Conservation (phyloP, 2,113 vertebrate genomes). For the Mixornis gularis region DNA sequence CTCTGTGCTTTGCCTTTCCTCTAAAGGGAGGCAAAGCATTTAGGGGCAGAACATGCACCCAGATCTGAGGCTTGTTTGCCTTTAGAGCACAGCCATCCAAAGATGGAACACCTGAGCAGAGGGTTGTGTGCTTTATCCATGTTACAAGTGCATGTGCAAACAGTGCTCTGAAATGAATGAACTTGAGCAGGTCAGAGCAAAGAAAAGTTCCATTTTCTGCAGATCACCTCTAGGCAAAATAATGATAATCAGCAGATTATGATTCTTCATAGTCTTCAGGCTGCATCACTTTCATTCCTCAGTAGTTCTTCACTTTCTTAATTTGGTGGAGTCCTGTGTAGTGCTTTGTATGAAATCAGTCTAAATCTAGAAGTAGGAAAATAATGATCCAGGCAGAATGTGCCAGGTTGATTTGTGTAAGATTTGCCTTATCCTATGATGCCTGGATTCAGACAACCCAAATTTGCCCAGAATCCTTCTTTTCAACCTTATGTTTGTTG, state of each 20-base stretch:
- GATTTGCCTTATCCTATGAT: not conserved
- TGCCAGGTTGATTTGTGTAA: not conserved
- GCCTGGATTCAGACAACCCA: not conserved
- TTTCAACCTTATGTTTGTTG: not conserved
- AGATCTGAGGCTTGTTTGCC: not conserved
- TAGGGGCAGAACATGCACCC: not conserved
- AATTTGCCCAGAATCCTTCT: not conserved
- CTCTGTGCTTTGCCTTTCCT: not conserved
- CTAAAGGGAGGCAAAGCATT: not conserved
- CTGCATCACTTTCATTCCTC: not conserved
- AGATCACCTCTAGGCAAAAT: not conserved
- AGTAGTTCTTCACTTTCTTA: not conserved
- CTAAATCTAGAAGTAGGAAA: not conserved
- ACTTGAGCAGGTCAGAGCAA: not conserved
- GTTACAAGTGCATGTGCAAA: not conserved
- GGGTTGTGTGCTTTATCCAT: rapidly evolving
- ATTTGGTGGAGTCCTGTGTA: not conserved
- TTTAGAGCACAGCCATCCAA: not conserved
- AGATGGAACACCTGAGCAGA: not conserved
- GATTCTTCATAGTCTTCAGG: not conserved
- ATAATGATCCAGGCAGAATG: not conserved
- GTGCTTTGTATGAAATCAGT: not conserved
- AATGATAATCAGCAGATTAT: not conserved
- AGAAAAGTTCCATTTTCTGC: not conserved
- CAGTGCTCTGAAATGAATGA: not conserved